phyloP scores from a whole-genome alignment of 2,113 vertebrate species.

The Cisticola juncidis region DNA sequence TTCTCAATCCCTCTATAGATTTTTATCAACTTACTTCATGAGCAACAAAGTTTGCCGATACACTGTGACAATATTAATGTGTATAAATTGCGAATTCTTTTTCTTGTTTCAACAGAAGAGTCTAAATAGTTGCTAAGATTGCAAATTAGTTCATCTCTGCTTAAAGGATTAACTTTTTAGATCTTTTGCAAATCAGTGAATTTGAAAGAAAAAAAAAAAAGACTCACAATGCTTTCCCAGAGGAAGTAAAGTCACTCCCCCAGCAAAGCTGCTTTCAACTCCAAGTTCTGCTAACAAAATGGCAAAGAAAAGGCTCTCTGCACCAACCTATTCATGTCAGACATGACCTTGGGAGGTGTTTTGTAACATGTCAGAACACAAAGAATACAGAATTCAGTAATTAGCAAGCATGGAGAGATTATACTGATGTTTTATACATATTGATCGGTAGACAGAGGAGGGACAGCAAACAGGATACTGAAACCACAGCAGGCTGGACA shows the following conservation, averaged over 20 bases:
- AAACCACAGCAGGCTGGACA: not conserved
- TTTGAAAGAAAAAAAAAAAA: not conserved
- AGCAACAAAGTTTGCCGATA: constrained; percentile 1
- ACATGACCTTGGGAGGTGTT: not conserved
- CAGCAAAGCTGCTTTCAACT: constrained; percentile 1
- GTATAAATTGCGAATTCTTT: not conserved
- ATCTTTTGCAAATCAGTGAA: constrained; percentile 17
- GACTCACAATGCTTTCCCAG: not conserved
- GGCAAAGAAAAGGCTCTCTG: not conserved
- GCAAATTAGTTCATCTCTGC: constrained; percentile 26
- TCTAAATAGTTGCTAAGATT: constrained; percentile 17
- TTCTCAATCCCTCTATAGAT: not conserved
- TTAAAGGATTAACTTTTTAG: constrained; percentile 38
- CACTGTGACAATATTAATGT: not conserved
- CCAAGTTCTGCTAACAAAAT: not conserved
- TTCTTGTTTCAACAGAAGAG: not conserved
- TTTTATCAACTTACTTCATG: not conserved
- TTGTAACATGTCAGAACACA: not conserved
- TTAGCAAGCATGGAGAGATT: not conserved
- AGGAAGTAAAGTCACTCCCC: not conserved
- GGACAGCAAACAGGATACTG: not conserved
- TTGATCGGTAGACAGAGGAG: not conserved
- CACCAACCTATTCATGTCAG: not conserved
- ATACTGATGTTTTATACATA: not conserved
- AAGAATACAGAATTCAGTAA: constrained; percentile 21